Evolutionary conservation across 1,140 invertebrate genomes (phyloP).

Genomic region (Bombus polaris): DNA sequence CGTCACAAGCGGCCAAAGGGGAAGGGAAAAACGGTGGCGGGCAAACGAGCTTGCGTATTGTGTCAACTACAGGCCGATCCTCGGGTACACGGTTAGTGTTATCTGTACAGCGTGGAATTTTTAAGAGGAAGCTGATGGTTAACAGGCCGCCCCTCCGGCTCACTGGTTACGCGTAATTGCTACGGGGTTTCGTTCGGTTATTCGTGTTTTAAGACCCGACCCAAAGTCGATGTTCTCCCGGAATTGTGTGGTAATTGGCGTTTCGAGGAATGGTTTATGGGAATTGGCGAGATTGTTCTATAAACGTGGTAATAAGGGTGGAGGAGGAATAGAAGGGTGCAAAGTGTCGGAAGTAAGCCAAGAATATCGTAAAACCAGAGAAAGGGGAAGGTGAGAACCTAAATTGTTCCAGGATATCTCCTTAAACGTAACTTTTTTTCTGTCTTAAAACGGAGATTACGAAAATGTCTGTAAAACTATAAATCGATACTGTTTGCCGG

Average conservation of each 20-base stretch:
- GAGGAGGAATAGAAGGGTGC: neutral
- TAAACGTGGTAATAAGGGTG: neutral
- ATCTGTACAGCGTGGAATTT: slow-evolving; percentile 27
- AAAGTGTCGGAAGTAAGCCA: neutral
- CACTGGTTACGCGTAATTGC: slow-evolving; percentile 6
- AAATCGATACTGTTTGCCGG: neutral
- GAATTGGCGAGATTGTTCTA: neutral
- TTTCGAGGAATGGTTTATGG: neutral
- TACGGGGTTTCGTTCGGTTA: neutral
- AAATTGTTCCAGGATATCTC: neutral
- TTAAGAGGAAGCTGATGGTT: slow-evolving; percentile 1
- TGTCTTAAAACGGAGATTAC: too few relatives aligned
- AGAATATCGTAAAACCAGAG: neutral
- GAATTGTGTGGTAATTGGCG: neutral
- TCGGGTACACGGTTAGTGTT: neutral
- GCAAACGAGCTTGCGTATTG: slow-evolving; percentile 3
- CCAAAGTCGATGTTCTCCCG: neutral
- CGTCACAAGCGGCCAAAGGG: slow-evolving; percentile 4
- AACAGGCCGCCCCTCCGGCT: neutral
- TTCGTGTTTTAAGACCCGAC: neutral
- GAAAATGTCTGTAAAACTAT: too few relatives aligned
- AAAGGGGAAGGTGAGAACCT: neutral
- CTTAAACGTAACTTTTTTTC: neutral
- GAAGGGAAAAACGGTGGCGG: neutral
- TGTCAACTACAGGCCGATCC: slow-evolving; percentile 3